Base-by-base conservation (phyloP, 2,113 vertebrate species). In the Stomatorhinus ivindoensis region DNA sequence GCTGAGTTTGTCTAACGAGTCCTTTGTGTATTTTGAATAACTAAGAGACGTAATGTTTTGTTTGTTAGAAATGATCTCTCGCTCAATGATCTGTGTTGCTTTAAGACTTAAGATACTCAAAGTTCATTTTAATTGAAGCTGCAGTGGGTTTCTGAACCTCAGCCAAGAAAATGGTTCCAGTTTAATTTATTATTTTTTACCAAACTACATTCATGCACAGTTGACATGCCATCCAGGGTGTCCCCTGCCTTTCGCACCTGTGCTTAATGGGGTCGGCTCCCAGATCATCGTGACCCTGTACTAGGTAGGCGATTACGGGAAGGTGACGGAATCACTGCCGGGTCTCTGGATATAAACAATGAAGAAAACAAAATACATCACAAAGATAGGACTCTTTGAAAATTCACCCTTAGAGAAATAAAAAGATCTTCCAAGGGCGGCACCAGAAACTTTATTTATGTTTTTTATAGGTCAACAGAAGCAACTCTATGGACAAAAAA, bases 401-500 rank as follows among this genome's bases (percentile, higher is more conserved):
- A 19, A 42, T 80, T 80, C 73, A 42, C 13, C 42, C 35, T 19
- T 19, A 8, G 31, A 39, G 17, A 80, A 42, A 19, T 15, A 8
- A 19, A 80, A 80, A 80, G 35, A 80, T 42, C 13, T 19, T 39
- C 35, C 5, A 42, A 42, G 5, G 73, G 73, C 35, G 19, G 4
- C 73, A 76, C 31, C 35, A 39, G 69, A 39, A 35, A 39, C 35
- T 42, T 39, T 39, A 35, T 80, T 80, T 19, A 11, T 3, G 4
- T 69, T 65, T 31, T 69, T 80, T 17, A 2, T 80, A 80, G 73
- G 42, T 80, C 73, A 42, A 8, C 31, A 80, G 4, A 35, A 80
- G 35, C 17, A 4, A 6, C 73, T 80, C 96, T 92, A 93, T 88
- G 21, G 92, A 90, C 0, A 2, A 91, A 1, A 13, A 1, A 86